Conservation (phyloP, 2,113 vertebrate species). For the Anoplopoma fimbria region DNA sequence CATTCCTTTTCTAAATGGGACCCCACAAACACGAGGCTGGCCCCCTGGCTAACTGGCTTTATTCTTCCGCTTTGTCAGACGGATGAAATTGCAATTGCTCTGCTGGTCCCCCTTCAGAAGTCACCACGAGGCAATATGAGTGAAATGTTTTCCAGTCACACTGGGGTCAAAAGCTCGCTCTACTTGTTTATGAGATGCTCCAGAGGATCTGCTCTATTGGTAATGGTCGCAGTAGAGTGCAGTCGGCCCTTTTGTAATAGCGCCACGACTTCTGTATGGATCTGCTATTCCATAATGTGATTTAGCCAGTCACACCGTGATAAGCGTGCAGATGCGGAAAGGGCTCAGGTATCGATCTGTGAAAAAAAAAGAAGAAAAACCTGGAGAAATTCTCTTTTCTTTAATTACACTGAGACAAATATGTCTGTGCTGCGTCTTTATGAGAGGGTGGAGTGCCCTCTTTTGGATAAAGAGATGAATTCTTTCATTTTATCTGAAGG, state of each 20-base stretch:
- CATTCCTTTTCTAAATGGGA: constrained; percentile 62
- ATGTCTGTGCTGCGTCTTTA: background rate
- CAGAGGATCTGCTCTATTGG: constrained; percentile 2
- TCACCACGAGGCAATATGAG: constrained; percentile 50
- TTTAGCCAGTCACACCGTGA: constrained; percentile 27
- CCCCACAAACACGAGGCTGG: constrained; percentile 29
- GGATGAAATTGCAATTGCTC: constrained; percentile 54
- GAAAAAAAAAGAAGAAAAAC: background rate
- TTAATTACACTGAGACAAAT: constrained; percentile 16
- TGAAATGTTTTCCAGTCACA: constrained; percentile 54
- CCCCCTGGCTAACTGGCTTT: constrained; percentile 54
- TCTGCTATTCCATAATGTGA: constrained; percentile 44
- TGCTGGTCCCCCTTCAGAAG: constrained; percentile 51
- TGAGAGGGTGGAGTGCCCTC: constrained; percentile 33
- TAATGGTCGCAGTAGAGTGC: constrained; percentile 25
- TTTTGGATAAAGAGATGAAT: constrained; percentile 19
- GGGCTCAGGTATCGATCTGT: constrained; percentile 22
- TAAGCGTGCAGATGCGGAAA: constrained; percentile 22
- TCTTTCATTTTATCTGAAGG: background rate
- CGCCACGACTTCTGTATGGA: constrained; percentile 32
- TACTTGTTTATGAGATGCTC: constrained; percentile 42
- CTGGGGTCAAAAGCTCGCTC: constrained; percentile 32
- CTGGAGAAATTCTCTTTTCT: background rate
- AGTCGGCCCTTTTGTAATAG: constrained; percentile 29
- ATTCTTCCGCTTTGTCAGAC: constrained; percentile 52